These are phyloP conservation scores for Crossocerus cetratus DNA, from an alignment of 2,888 invertebrate genomes.

Conservation along the genomic window DNA sequence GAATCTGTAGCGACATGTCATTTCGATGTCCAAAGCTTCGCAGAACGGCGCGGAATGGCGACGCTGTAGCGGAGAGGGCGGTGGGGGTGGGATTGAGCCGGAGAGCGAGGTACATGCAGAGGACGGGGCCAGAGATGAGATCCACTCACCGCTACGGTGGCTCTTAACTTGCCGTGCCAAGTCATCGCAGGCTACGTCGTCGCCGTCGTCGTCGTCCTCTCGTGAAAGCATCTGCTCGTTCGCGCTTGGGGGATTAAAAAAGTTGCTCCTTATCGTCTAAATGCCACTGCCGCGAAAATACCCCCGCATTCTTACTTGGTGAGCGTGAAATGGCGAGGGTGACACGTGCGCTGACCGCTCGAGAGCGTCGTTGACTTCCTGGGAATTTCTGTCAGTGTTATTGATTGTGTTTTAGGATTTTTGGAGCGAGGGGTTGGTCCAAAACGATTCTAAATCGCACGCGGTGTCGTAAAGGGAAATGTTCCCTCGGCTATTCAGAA, in stretches of 20 bases:
- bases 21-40: conserved; percentile 47
- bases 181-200: conserved; percentile 32
- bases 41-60: conserved; percentile 29
- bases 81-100: not conserved
- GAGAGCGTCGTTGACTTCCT: too few species aligned
- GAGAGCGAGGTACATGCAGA: not conserved
- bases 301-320: not conserved
- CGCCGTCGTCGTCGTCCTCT: conserved; percentile 43
- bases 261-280: conserved; percentile 20
- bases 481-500: not conserved
- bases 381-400: not conserved
- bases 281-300: not conserved
- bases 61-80: conserved; percentile 10
- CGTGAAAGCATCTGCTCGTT: conserved; percentile 45
- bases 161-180: conserved; percentile 52
- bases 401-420: not conserved
- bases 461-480: not conserved
- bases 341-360: too few species aligned
- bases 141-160: conserved; percentile 29
- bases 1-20: conserved; percentile 58
- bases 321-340: not conserved
- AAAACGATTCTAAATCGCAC: too few species aligned
- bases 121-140: conserved; percentile 24
- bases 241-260: conserved; percentile 52
- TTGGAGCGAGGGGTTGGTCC: too few species aligned